phyloP scores from a whole-genome alignment of 1,140 invertebrate genomes.

The Dendroctonus ponderosae region DNA sequence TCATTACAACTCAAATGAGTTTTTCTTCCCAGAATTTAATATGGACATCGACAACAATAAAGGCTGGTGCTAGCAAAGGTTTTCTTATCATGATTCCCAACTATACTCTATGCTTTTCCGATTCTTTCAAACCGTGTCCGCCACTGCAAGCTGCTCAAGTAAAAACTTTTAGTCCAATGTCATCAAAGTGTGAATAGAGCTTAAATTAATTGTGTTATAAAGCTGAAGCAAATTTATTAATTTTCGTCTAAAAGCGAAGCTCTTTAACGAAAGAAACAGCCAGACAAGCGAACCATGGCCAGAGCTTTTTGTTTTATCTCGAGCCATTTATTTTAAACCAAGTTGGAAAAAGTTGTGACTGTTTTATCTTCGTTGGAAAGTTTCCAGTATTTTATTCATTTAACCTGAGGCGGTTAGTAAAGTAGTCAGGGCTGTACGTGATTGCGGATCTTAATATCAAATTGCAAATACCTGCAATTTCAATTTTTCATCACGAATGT shows the following conservation, averaged over 20 bases:
- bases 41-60: too few relatives aligned
- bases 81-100: too few relatives aligned
- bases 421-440: background rate
- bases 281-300: constrained; percentile 5
- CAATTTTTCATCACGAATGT: too few relatives aligned
- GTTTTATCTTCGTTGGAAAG: constrained; percentile 12
- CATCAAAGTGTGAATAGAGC: constrained; percentile 4
- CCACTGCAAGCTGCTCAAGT: too few relatives aligned
- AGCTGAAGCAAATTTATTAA: constrained; percentile 7
- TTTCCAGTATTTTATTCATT: constrained; percentile 11
- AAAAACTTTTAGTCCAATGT: background rate
- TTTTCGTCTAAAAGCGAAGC: constrained; percentile 10
- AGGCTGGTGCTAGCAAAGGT: too few relatives aligned
- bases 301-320: constrained; percentile 11
- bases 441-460: background rate
- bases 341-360: constrained; percentile 11
- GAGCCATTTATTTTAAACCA: constrained; percentile 8
- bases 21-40: too few relatives aligned
- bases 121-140: too few relatives aligned
- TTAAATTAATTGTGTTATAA: constrained; percentile 7
- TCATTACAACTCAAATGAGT: too few relatives aligned
- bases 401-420: constrained; percentile 1
- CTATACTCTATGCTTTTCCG: too few relatives aligned
- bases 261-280: constrained; percentile 1
- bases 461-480: too few relatives aligned